Percentiles rank a stretch among this genome's conserved stretches.
Evolutionary conservation across 2,888 invertebrate genomes (phyloP).

Genomic region (Plebejus anna): DNA sequence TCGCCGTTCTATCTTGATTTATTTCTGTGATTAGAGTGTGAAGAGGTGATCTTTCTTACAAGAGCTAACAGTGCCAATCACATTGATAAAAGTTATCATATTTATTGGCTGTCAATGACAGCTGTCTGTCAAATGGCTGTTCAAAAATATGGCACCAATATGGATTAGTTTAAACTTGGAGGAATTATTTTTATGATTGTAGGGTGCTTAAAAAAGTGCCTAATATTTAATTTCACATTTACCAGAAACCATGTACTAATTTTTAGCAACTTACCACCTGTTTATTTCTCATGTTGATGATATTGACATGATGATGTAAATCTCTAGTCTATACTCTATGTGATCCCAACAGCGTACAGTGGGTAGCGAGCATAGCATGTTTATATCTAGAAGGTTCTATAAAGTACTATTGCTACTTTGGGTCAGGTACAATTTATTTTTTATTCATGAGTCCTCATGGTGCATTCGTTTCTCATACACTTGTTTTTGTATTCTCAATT

Average conservation of each 20-base stretch:
- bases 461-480: constrained; percentile 32
- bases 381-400: constrained; percentile 40
- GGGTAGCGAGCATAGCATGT: constrained; percentile 39
- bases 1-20: too few species aligned
- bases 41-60: neutral
- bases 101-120: neutral
- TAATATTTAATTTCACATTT: too few species aligned
- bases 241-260: neutral
- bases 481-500: constrained; percentile 5
- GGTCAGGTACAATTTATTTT: constrained; percentile 63
- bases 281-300: neutral
- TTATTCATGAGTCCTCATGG: constrained; percentile 37
- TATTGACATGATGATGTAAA: neutral
- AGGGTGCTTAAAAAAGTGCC: too few species aligned
- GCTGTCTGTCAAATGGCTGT: neutral
- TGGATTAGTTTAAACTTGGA: neutral
- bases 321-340: neutral
- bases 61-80: neutral
- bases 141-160: neutral
- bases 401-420: constrained; percentile 50
- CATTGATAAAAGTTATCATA: neutral
- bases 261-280: neutral
- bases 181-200: too few species aligned
- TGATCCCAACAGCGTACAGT: neutral
- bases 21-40: neutral